Evolutionary conservation across 1,140 invertebrate species (phyloP).

Genomic region (Rhyacophila brunnea): DNA sequence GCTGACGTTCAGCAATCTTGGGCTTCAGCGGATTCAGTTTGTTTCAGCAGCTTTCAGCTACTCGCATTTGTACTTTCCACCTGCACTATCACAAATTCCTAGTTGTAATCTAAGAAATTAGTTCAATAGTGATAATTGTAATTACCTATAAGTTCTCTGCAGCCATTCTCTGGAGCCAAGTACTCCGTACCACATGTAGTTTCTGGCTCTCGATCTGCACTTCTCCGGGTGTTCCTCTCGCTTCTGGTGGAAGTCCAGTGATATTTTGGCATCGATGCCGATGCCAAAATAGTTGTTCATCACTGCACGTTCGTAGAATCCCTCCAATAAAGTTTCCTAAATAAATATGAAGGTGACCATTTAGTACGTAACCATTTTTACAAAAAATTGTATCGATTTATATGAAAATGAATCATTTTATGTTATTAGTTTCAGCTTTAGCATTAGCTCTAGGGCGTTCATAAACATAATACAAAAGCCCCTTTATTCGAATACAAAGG

Average conservation of each 20-base stretch:
- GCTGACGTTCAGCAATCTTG: too few species aligned
- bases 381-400: too few species aligned
- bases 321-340: constrained; percentile 83
- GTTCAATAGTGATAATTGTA: too few species aligned
- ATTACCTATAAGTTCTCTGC: constrained; percentile 83
- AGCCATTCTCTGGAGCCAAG: constrained; percentile 89
- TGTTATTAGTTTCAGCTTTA: background rate
- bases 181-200: constrained; percentile 98
- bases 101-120: too few species aligned
- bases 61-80: too few species aligned
- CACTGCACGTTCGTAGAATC: constrained; percentile 91
- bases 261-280: constrained; percentile 98
- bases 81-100: too few species aligned
- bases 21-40: too few species aligned
- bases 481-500: too few species aligned
- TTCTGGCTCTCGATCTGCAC: constrained; percentile 89
- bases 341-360: background rate
- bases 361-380: too few species aligned
- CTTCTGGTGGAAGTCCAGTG: constrained; percentile 96
- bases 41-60: too few species aligned
- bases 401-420: background rate
- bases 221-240: constrained; percentile 97
- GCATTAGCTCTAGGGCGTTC: too few species aligned
- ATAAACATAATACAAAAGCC: too few species aligned
- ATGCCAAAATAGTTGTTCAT: constrained; percentile 99